Base-by-base conservation (phyloP, 92 coral and sea anemone genomes). In the Phenganax subtilis region DNA sequence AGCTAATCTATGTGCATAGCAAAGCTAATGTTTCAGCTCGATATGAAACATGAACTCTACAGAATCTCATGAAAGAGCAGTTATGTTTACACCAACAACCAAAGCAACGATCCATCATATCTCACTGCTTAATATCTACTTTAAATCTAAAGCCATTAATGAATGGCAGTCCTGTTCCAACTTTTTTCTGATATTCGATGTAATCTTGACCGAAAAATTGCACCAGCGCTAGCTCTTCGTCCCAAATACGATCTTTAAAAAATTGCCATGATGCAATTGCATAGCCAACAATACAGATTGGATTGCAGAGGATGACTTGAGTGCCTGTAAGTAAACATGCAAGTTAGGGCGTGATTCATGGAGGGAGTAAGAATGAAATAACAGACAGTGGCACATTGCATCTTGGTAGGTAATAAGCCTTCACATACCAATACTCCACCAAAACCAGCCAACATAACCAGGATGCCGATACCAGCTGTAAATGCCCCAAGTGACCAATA, bases 361-460 rank as follows among this genome's bases (percentile, higher is more conserved):
- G 5, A 37, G 2, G 47, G 47, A 37, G 5, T 37, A 2, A 5
- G 47, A 37, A 37, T 5, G 5, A 1, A 37, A 37, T 37, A 60
- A 80, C 51, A 67, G 30, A 60, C 58, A 63, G 10, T 79, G 54
- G 51, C 25, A 63, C 51, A 62, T 55, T n/a, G 37, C 55, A 12
- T 14, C 31, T 14, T 80, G 2, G 28, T n/a, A 7, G 15, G 12
- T 55, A 12, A 20, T 44, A n/a, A 3, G 31, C 20, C 8, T 16
- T 9, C 20, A n/a, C 89, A 80, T 82, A 91, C 98, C 98, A 62
- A 94, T 68, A 72, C 98, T 94, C 98, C 98, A 94, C 86, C 88
- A 94, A 79, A 94, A 94, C 98, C 98, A 94, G 9, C 98, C 98
- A 62, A 91, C 92, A 86, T 94, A 94, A n/a, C 96, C 88, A 0